These are phyloP conservation scores for Nymphalis polychloros DNA, from an alignment of 2,888 invertebrate species.

Conservation along the genomic window DNA sequence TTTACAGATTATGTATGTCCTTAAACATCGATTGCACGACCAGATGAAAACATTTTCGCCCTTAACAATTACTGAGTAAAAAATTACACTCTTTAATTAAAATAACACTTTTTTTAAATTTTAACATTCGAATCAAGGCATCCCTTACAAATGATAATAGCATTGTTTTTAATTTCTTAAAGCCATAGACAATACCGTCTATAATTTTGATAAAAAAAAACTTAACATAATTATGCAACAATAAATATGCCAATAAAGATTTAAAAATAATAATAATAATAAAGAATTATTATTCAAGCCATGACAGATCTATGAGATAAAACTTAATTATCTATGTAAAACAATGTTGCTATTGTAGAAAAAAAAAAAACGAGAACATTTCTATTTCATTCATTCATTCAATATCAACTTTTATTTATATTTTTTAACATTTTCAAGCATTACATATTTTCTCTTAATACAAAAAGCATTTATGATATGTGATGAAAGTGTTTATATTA, in stretches of 20 bases:
- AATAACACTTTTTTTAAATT: slow-evolving; percentile 48
- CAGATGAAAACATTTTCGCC: slow-evolving; percentile 37
- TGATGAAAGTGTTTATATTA: slow-evolving; percentile 46
- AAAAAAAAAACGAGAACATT: slow-evolving; percentile 8
- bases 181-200: slow-evolving; percentile 16
- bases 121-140: slow-evolving; percentile 51
- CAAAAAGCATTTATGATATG: slow-evolving; percentile 48
- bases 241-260: slow-evolving; percentile 1
- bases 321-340: neutral
- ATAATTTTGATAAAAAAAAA: neutral
- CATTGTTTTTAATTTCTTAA: slow-evolving; percentile 9
- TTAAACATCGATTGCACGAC: slow-evolving; percentile 29
- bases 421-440: slow-evolving; percentile 18
- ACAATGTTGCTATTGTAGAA: neutral
- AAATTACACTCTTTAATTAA: slow-evolving; percentile 61
- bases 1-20: slow-evolving; percentile 3
- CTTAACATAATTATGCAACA: neutral
- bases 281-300: too few species aligned
- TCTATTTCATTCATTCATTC: slow-evolving; percentile 12
- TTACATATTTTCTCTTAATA: slow-evolving; percentile 11
- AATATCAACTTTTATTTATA: slow-evolving; percentile 19
- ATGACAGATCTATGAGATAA: too few species aligned
- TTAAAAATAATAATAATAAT: neutral
- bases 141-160: slow-evolving; percentile 43
- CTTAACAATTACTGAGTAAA: slow-evolving; percentile 59